Base-by-base conservation (phyloP, 2,113 vertebrate species). In the Ascaphus truei region DNA sequence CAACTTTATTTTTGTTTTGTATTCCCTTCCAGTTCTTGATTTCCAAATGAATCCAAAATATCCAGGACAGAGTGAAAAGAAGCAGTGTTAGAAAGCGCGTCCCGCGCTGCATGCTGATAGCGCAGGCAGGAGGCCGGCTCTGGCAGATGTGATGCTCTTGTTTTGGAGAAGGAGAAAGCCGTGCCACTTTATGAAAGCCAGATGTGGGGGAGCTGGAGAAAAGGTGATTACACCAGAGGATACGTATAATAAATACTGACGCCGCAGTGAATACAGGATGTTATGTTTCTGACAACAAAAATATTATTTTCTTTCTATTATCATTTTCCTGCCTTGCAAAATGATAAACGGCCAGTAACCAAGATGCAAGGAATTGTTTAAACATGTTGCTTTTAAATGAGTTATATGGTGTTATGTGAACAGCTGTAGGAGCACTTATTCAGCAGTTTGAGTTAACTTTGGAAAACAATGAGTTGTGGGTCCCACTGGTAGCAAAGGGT, bases 131-230 rank as follows among this genome's bases (percentile, higher is more conserved):
- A 15, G n/a, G 52, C 30, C 39, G 13, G 45, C 18, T 23, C 20
- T 45, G 4, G 30, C 31, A 7, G 7, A 60, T 15, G 13, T 15
- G 55, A 68, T 58, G 51, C 22, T 34, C 30, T 34, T 57, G 31
- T 66, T 56, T 56, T 43, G 37, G 65, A 61, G 29, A 25, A 31
- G 55, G 56, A 43, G 55, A 20, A 12, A 22, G 43, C 33, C 20
- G 10, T 10, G 16, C 45, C 45, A 20, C n/a, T 71, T 39, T 71
- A 71, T 61, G 45, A 61, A 71, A 61, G 45, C 43, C 67, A 71
- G 57, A 71, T 61, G 67, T 52, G 43, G 10, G 11, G 39, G n/a
- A 16, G 41, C 7, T 3, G 12, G 18, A n/a, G 16, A 25, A 37
- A 23, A 55, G 34, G 34, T 55, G 56, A 60, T 29, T 37, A 11